Evolutionary conservation across 1,140 invertebrate genomes (phyloP).

Genomic region (Drosophila ohnishii): DNA sequence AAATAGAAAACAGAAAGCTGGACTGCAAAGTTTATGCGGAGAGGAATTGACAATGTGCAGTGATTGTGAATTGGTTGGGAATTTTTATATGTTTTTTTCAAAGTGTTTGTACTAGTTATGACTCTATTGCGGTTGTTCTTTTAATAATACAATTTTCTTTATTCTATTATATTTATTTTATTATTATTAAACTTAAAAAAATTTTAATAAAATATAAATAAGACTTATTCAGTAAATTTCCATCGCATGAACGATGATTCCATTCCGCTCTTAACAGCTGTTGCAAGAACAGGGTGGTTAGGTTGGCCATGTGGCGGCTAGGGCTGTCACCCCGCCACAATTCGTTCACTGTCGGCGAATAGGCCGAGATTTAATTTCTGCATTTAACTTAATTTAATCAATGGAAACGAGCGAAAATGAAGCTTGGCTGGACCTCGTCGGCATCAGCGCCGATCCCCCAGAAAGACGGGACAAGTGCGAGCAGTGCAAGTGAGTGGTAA

Average conservation of each 20-base stretch:
- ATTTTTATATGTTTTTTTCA: neutral
- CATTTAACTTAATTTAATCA: slow-evolving; percentile 43
- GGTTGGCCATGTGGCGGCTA: slow-evolving; percentile 25
- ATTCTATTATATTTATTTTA: too few relatives aligned
- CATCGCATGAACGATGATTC: slow-evolving; percentile 8
- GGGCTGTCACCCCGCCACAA: slow-evolving; percentile 48
- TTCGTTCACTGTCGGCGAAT: neutral
- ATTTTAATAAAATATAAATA: neutral
- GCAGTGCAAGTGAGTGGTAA: slow-evolving; percentile 87
- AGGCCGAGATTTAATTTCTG: slow-evolving; percentile 13
- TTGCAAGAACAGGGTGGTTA: slow-evolving; percentile 37
- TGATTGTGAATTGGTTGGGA: neutral
- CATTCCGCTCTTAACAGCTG: slow-evolving; percentile 48
- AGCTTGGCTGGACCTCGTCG: slow-evolving; percentile 85
- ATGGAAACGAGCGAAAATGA: slow-evolving; percentile 58
- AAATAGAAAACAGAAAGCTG: slow-evolving; percentile 44
- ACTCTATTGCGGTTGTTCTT: neutral
- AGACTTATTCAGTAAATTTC: neutral
- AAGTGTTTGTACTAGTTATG: accelerated
- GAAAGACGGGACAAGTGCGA: slow-evolving; percentile 87
- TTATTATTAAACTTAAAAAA: accelerated
- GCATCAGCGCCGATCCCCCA: slow-evolving; percentile 89
- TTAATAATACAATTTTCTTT: too few relatives aligned
- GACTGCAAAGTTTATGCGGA: slow-evolving; percentile 27
- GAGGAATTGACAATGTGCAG: neutral